Evolutionary conservation across 2,888 invertebrate species (phyloP), one percentile per base, ranked within the genome.

Genomic region (Brachyptera putata): DNA sequence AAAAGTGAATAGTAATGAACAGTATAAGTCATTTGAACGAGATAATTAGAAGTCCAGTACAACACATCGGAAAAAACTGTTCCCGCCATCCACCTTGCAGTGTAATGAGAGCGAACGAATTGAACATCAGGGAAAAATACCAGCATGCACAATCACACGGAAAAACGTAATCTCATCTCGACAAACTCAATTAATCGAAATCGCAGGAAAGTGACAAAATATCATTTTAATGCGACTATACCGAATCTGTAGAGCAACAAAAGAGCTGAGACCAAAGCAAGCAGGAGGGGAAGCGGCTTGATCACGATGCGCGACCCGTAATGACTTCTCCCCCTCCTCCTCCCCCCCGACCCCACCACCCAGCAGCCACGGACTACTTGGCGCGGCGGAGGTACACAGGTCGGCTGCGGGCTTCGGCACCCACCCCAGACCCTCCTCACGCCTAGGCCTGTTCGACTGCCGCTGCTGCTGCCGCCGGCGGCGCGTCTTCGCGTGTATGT

Each of bases 371-470:
- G 61, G 43, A 59, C 61, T 62, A 62, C 50, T 62, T 62, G 56
- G 50, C 62, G 58, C 62, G 59, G 62, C 56, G 58, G 59, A 60
- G 37, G 36, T 36, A 56, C 53, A n/a, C 56, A 16, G 26, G 25
- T 39, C 61, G 26, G 67, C 69, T 67, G 69, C 67, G 68, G 68
- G 65, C 63, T 64, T 56, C 63, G 46, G 46, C 46, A 18, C 46
- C 30, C 30, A 30, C 30, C 30, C n/a, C n/a, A n/a, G n/a, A n/a
- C n/a, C n/a, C 39, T 18, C 43, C 16, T 21, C 43, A 16, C 43
- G 43, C 18, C 43, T 43, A n/a, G n/a, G n/a, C n/a, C n/a, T n/a
- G n/a, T n/a, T n/a, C n/a, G n/a, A n/a, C n/a, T n/a, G n/a, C n/a
- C n/a, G n/a, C n/a, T n/a, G n/a, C n/a, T n/a, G n/a, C n/a, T n/a